Base-by-base conservation (phyloP, 2,888 invertebrate genomes). In the Escarpia spicata region DNA sequence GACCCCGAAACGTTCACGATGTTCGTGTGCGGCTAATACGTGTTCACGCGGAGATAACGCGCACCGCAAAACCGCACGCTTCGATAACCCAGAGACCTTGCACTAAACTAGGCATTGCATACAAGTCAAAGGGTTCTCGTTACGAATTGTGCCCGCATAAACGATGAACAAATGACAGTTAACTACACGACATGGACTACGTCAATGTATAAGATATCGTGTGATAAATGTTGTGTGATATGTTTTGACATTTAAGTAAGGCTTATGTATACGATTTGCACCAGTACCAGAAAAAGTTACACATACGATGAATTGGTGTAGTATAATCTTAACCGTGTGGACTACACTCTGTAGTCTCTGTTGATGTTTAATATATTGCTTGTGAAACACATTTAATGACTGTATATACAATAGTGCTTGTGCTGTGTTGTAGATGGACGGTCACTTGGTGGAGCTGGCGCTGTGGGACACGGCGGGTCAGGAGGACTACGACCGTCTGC, bases 381-480 rank as follows among this genome's bases (percentile, higher is more conserved):
- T 75, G 6, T 75, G 75, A 26, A 26, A 26, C 75, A 75, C 26
- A 26, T 75, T 75, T 15, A n/a, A 6, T 75, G 26, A 75, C 75
- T 75, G 75, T 75, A n/a, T 4, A n/a, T 26, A 19, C 19, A 75
- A 19, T 26, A 6, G 75, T 75, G 19, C 26, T 26, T n/a, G 75
- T 26, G 2, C 3, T 75, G 75, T n/a, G 75, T 75, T 75, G 4
- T 75, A 75, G 75, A 19, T 75, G 75, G 75, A 75, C 75, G 75
- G 75, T 26, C 26, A 26, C 75, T 75, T 75, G 26, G 75, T 75
- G 26, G 75, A 75, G 26, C 75, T 97, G 93, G 96, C 96, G 52
- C 95, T 96, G 95, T 99, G 99, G 99, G 99, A 99, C 97, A 99
- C 99, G 95, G 99, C 99, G 95, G 99, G 99, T 93, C 99, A 99